Percentiles rank a stretch among this genome's conserved stretches.
Conservation (phyloP, 1,140 invertebrate genomes). For the Ditylenchus dipsaci region DNA sequence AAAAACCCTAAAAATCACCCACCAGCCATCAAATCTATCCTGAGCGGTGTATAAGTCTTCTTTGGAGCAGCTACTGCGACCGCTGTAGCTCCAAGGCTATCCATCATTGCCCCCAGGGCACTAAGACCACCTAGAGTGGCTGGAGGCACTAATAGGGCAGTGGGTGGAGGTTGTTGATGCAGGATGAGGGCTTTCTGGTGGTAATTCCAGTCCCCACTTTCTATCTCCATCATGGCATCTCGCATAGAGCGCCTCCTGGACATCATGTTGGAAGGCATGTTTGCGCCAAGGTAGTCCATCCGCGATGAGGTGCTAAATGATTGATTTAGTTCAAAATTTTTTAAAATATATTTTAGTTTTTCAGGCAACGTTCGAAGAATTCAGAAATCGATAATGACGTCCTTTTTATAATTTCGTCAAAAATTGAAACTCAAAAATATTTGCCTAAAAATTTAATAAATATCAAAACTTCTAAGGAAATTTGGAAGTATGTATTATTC, state of each 20-base stretch:
- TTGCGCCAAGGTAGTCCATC: not conserved
- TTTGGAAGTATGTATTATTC: too few species aligned
- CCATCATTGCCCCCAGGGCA: not conserved
- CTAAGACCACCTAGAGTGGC: not conserved
- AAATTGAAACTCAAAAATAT: too few species aligned
- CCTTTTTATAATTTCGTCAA: too few species aligned
- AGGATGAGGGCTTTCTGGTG: conserved; percentile 12
- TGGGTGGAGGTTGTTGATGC: not conserved
- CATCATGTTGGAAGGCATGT: not conserved
- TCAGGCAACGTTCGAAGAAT: too few species aligned
- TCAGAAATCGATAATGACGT: too few species aligned
- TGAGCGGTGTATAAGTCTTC: not conserved
- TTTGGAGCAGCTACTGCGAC: conserved; percentile 2
- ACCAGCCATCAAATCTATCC: not conserved
- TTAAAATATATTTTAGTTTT: not conserved
- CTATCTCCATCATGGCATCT: conserved; percentile 16
- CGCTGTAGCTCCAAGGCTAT: not conserved
- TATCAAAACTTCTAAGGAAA: too few species aligned
- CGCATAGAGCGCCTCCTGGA: conserved; percentile 15
- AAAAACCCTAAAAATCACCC: not conserved
- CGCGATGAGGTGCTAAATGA: not conserved
- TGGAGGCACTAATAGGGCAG: not conserved
- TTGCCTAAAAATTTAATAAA: too few species aligned
- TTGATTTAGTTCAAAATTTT: not conserved
- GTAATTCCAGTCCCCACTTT: conserved; percentile 13